These are phyloP conservation scores for Erpetoichthys calabaricus DNA, from an alignment of 2,797 vertebrate species.

Conservation along the genomic window DNA sequence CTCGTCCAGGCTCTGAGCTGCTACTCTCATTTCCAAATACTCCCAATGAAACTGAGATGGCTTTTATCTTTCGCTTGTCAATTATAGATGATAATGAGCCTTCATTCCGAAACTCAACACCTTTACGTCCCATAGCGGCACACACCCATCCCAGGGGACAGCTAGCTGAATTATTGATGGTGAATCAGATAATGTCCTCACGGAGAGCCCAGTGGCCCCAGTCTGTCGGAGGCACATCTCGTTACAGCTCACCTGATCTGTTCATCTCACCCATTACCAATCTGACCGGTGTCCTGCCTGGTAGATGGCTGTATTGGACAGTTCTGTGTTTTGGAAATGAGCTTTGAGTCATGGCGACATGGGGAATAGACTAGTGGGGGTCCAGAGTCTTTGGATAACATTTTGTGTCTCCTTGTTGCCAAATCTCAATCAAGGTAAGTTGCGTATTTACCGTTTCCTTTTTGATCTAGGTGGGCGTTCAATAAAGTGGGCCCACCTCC, in stretches of 20 bases:
- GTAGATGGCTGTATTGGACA: constrained; percentile 15
- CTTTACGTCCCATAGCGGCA: constrained; percentile 10
- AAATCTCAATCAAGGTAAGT: constrained; percentile 43
- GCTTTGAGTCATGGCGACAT: constrained; percentile 27
- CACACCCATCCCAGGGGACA: constrained; percentile 13
- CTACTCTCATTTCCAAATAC: constrained; percentile 4
- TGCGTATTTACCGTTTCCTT: too few relatives aligned
- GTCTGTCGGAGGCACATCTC: constrained; percentile 21
- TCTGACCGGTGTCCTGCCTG: constrained; percentile 18
- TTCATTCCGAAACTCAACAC: constrained; percentile 37
- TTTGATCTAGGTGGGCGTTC: too few relatives aligned
- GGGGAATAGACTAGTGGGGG: constrained; percentile 29
- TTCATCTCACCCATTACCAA: constrained; percentile 18
- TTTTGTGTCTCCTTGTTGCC: constrained; percentile 28
- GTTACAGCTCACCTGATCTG: constrained; percentile 18
- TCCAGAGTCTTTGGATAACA: constrained; percentile 16
- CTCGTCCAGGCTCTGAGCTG: constrained; percentile 16
- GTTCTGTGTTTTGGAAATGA: constrained; percentile 25
- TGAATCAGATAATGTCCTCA: constrained; percentile 42
- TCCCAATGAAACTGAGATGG: constrained; percentile 26
- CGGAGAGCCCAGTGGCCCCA: too few relatives aligned
- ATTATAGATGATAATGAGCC: constrained; percentile 42
- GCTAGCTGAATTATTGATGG: constrained; percentile 43
- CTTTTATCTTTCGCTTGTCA: constrained; percentile 21
- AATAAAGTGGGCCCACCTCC: too few relatives aligned